Percentiles rank a stretch among this genome's conserved stretches.
These are phyloP conservation scores for Sula dactylatra DNA, from an alignment of 2,113 vertebrate species.

Conservation along the genomic window DNA sequence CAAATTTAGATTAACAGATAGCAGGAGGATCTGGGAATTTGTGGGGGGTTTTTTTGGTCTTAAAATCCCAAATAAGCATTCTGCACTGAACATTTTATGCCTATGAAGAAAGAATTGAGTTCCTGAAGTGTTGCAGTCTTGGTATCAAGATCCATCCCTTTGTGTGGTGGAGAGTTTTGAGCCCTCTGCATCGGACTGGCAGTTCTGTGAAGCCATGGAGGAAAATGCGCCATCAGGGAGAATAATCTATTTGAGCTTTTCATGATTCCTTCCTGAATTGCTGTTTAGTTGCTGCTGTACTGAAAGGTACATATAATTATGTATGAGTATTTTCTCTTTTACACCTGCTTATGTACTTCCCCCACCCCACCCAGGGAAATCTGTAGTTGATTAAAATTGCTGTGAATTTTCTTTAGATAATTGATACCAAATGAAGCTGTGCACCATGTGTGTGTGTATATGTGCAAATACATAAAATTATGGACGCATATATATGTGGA, in stretches of 20 bases:
- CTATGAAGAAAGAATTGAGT: not conserved
- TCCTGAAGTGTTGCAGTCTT: not conserved
- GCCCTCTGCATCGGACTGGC: fast-evolving
- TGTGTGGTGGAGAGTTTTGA: not conserved
- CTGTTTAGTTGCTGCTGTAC: not conserved
- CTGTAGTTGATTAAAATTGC: constrained; percentile 32
- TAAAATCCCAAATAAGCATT: not conserved
- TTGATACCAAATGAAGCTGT: not conserved
- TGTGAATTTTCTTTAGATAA: not conserved
- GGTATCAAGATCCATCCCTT: not conserved
- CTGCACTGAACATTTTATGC: not conserved
- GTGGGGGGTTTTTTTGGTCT: fast-evolving
- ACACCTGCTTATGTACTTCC: not conserved
- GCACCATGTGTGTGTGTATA: not conserved
- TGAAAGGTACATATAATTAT: not conserved
- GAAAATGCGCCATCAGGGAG: not conserved
- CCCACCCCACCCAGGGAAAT: not conserved
- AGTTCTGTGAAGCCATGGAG: not conserved
- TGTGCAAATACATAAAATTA: not conserved
- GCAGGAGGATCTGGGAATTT: not conserved
- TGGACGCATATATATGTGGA: not conserved
- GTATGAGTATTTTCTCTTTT: not conserved
- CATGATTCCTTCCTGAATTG: not conserved
- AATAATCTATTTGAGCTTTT: not conserved
- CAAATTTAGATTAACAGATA: not conserved